Evolutionary conservation across 2,797 vertebrate species (phyloP).

Genomic region (Crocodylus rhombifer): DNA sequence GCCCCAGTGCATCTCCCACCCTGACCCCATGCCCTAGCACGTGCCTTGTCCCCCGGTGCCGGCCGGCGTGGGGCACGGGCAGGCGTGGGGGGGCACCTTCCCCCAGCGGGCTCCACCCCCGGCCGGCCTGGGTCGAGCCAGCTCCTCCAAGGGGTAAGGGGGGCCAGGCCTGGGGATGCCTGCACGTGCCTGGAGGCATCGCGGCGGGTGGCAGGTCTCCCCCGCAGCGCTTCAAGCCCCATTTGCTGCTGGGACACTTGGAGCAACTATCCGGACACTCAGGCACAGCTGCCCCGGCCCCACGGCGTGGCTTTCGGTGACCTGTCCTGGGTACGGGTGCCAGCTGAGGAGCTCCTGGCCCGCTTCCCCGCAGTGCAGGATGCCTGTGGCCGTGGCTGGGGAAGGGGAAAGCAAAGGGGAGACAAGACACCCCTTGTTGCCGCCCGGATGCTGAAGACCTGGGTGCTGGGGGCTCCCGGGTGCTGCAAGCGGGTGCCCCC

Average conservation of each 20-base stretch:
- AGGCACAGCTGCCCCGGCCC: conserved; percentile 2
- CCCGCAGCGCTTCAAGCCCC: not conserved
- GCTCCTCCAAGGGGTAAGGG: no score
- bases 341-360: not conserved
- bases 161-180: no score
- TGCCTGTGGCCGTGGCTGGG: not conserved
- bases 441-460: no score
- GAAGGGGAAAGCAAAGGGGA: not conserved
- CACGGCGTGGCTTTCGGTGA: not conserved
- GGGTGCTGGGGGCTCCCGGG: not conserved
- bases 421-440: not conserved
- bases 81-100: no score
- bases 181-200: no score
- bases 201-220: not conserved
- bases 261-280: conserved; percentile 25
- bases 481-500: not conserved
- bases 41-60: no score
- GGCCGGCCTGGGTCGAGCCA: no score
- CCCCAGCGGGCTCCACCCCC: no score
- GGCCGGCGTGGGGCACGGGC: no score
- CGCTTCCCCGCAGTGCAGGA: not conserved
- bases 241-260: not conserved
- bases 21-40: no score
- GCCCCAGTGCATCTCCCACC: no score
- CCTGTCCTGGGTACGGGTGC: not conserved